Evolutionary conservation across 2,797 vertebrate species (phyloP).

Genomic region (Hephaestus fuliginosus): DNA sequence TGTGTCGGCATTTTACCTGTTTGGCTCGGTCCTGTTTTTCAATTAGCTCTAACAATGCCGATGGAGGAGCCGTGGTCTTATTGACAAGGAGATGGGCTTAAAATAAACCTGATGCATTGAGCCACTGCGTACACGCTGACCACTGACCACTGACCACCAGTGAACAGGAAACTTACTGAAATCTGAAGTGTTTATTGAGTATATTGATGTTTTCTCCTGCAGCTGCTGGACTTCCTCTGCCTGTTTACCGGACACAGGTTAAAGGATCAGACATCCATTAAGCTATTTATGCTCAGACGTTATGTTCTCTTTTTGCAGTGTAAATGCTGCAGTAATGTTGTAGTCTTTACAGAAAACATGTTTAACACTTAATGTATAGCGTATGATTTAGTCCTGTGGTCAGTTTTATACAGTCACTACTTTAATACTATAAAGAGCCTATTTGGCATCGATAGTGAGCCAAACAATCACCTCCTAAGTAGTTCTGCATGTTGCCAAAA

Average conservation of each 20-base stretch:
- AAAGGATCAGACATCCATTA: conserved; percentile 26
- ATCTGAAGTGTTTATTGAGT: conserved; percentile 9
- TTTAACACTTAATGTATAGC: neutral
- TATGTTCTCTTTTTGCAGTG: conserved; percentile 6
- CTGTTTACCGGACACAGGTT: conserved; percentile 27
- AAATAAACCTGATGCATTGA: conserved; percentile 1
- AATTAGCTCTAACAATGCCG: conserved; percentile 14
- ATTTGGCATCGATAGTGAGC: conserved; percentile 4
- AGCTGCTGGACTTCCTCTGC: conserved; percentile 14
- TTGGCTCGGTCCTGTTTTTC: conserved; percentile 5
- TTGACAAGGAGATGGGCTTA: neutral
- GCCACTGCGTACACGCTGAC: neutral
- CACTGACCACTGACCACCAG: neutral
- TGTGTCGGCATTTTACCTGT: conserved; percentile 24
- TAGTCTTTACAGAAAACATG: neutral
- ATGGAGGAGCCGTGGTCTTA: conserved; percentile 1
- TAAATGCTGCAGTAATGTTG: conserved; percentile 2
- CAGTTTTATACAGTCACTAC: conserved; percentile 15
- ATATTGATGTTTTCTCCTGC: conserved; percentile 42
- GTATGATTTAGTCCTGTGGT: conserved; percentile 25
- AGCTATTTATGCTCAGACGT: neutral
- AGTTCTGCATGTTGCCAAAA: neutral
- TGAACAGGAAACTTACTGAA: conserved; percentile 29
- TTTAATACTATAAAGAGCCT: conserved; percentile 10
- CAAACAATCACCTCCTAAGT: neutral